Percentiles rank a stretch among this genome's conserved stretches.
Evolutionary conservation across 2,888 invertebrate genomes (phyloP).

Genomic region (Blera fallax): DNA sequence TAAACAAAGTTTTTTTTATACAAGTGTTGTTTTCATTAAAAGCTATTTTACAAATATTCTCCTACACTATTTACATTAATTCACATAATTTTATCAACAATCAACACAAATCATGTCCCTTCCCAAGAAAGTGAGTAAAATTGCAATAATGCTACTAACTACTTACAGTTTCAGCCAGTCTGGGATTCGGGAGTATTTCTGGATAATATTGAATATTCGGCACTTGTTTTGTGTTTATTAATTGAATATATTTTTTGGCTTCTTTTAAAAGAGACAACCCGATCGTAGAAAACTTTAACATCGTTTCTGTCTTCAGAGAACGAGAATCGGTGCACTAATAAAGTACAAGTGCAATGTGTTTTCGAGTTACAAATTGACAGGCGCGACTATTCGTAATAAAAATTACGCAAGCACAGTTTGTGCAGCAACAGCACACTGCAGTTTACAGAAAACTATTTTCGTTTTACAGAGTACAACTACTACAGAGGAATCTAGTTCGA

Average conservation of each 20-base stretch:
- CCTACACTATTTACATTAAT: neutral
- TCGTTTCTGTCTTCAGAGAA: conserved; percentile 1
- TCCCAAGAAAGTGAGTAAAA: conserved; percentile 63
- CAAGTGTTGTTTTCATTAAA: conserved; percentile 29
- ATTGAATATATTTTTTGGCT: conserved; percentile 59
- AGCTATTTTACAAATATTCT: conserved; percentile 14
- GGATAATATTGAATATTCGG: conserved; percentile 31
- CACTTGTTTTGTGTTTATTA: conserved; percentile 26
- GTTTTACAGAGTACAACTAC: conserved; percentile 80
- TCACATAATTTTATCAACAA: neutral
- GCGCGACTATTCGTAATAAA: conserved; percentile 53
- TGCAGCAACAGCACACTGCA: conserved; percentile 37
- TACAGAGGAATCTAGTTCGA: conserved; percentile 86
- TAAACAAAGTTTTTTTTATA: conserved; percentile 53
- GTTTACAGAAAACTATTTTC: conserved; percentile 60
- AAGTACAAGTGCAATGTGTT: neutral
- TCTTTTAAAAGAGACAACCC: conserved; percentile 49
- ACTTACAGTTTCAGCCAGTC: conserved; percentile 56
- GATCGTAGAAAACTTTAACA: conserved; percentile 52
- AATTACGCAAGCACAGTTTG: conserved; percentile 66
- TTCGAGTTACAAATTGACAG: conserved; percentile 32
- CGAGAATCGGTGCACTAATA: conserved; percentile 20
- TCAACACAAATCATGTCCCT: conserved; percentile 47
- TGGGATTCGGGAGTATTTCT: conserved; percentile 55
- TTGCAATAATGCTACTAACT: neutral